phyloP scores from a whole-genome alignment of 2,113 vertebrate genomes.

The Tetraodon nigroviridis region DNA sequence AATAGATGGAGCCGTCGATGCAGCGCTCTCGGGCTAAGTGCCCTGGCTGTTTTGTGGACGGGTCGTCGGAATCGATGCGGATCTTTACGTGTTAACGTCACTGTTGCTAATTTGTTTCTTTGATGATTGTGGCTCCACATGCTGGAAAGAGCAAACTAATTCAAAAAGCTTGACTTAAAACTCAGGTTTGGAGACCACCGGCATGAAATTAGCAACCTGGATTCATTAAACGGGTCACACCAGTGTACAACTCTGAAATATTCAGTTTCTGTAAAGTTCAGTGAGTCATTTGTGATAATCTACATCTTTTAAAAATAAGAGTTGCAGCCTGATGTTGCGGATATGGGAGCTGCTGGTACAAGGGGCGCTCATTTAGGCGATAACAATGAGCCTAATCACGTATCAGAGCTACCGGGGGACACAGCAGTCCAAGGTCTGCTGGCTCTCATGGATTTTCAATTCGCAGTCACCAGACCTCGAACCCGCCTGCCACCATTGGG shows the following conservation, averaged over 20 bases:
- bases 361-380: neutral
- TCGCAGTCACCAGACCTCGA: slow-evolving; percentile 27
- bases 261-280: neutral
- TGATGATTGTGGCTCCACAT: neutral
- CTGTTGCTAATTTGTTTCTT: neutral
- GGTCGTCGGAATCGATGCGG: neutral
- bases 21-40: neutral
- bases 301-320: slow-evolving; percentile 19
- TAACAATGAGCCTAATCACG: slow-evolving; percentile 32
- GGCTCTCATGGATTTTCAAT: slow-evolving; percentile 34
- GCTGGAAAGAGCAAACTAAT: neutral
- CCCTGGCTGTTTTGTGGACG: neutral
- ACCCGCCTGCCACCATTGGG: slow-evolving; percentile 7
- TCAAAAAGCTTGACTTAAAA: neutral
- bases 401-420: slow-evolving; percentile 38
- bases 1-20: slow-evolving; percentile 2
- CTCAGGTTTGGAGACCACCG: slow-evolving; percentile 1
- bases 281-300: slow-evolving; percentile 17
- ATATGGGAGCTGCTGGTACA: neutral
- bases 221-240: slow-evolving; percentile 15
- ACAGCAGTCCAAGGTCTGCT: slow-evolving; percentile 32
- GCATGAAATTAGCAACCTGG: slow-evolving; percentile 5
- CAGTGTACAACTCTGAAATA: slow-evolving; percentile 5
- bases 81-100: neutral
- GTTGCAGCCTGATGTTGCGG: slow-evolving; percentile 21